Evolutionary conservation across 2,888 invertebrate genomes (phyloP).

Genomic region (Oscheius sp.): DNA sequence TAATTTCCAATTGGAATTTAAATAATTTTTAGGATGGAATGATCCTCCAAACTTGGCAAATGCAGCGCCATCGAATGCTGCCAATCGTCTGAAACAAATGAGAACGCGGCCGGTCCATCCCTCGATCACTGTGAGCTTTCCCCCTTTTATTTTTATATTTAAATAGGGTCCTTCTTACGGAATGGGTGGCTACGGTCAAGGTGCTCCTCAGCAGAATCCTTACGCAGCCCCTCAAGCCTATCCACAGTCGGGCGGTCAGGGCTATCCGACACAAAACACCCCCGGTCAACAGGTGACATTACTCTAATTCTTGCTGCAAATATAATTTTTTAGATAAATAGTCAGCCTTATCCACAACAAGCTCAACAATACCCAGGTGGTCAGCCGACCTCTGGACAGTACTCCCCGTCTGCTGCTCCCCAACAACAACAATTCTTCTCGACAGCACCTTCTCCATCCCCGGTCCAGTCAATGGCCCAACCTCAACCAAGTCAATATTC

Average conservation of each 20-base stretch:
- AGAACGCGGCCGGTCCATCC: constrained; percentile 11
- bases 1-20: neutral
- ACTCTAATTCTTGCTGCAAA: neutral
- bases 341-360: neutral
- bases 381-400: constrained; percentile 6
- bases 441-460: neutral
- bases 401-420: neutral
- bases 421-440: constrained; percentile 5
- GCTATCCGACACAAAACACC: neutral
- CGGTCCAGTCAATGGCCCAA: neutral
- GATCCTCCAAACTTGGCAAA: constrained; percentile 12
- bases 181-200: neutral
- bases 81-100: constrained; percentile 19
- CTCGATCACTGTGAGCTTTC: constrained; percentile 5
- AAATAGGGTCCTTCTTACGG: constrained; percentile 13
- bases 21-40: constrained; percentile 18
- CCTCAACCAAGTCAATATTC: neutral
- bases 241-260: neutral
- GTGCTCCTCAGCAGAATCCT: constrained; percentile 5
- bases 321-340: neutral
- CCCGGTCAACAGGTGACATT: neutral
- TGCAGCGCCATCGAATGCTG: neutral
- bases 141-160: neutral
- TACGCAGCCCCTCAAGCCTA: neutral
- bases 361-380: neutral